Evolutionary conservation across 2,113 vertebrate genomes (phyloP), one percentile per base, ranked within the genome.

Genomic region (Fregetta grallaria): DNA sequence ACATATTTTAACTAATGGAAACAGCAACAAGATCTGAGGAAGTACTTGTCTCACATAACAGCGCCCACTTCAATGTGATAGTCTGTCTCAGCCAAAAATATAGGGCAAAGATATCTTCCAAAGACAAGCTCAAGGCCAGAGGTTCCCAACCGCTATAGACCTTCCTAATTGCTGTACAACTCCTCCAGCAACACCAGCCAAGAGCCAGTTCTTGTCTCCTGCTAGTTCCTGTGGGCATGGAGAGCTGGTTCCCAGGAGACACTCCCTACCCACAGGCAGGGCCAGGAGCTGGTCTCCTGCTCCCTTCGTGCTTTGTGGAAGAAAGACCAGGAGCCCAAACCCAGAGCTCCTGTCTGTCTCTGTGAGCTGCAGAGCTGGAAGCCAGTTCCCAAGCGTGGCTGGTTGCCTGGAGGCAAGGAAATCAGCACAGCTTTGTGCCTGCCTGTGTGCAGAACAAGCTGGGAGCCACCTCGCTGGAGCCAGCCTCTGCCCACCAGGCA

Each of bases 211-310:
- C 66, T 65, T 61, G 71, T 83, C 92, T 94, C 84, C 74, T 90
- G 40, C 0, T 12, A 32, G 70, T 6, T 94, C 77, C 75, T 45
- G 82, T 5, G 14, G 73, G 74, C 53, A 47, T 1, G 4, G 62
- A 75, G 70, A 72, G 65, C 56, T 90, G 77, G 91, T 96, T 97
- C 95, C 94, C 96, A 96, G 78, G 93, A 91, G 81, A 79, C 85
- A 56, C 94, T 91, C 93, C 95, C 73, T 86, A 55, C 23, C 94
- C 89, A 63, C 47, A 81, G 94, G 92, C 73, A 75, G 87, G n/a
- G 59, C 96, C 76, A 81, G 67, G 38, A 90, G 95, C 80, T 44
- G 87, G 22, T 81, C 82, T 90, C 81, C 71, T 76, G 63, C 61
- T 95, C 55, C 63, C 22, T 96, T 88, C 82, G 83, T 1, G 2